phyloP scores from a whole-genome alignment of 2,888 invertebrate species.

The Netelia fuscicornis region DNA sequence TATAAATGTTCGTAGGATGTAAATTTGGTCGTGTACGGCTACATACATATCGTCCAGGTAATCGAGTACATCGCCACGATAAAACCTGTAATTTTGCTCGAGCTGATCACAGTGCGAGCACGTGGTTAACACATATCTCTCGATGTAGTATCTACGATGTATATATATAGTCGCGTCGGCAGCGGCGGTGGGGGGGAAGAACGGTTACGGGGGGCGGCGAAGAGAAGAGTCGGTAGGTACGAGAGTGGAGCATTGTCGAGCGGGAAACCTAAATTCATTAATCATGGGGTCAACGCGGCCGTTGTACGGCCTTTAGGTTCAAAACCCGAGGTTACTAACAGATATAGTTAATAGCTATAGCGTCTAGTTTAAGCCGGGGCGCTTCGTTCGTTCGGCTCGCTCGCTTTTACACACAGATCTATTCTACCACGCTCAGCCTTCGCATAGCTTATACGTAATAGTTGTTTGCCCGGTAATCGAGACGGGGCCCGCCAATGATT shows the following conservation, averaged over 20 bases:
- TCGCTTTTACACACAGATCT: slow-evolving; percentile 6
- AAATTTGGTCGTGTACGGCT: slow-evolving; percentile 23
- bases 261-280: slow-evolving; percentile 66
- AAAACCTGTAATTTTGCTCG: slow-evolving; percentile 60
- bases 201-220: slow-evolving; percentile 1
- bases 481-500: slow-evolving; percentile 60
- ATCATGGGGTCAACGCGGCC: slow-evolving; percentile 66
- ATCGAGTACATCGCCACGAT: slow-evolving; percentile 40
- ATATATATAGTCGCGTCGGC: slow-evolving; percentile 30
- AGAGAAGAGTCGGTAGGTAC: slow-evolving; percentile 49
- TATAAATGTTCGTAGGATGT: slow-evolving; percentile 21
- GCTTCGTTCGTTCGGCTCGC: slow-evolving; percentile 35
- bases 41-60: slow-evolving; percentile 9
- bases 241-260: slow-evolving; percentile 52
- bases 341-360: slow-evolving; percentile 17
- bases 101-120: slow-evolving; percentile 29
- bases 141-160: slow-evolving; percentile 32
- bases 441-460: slow-evolving; percentile 27
- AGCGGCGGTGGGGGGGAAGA: slow-evolving; percentile 5
- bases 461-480: slow-evolving; percentile 59
- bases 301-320: slow-evolving; percentile 56
- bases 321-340: slow-evolving; percentile 54
- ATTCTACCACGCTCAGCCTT: background rate
- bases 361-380: slow-evolving; percentile 49
- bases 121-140: slow-evolving; percentile 61